These are phyloP conservation scores for Terebella lapidaria DNA, from an alignment of 2,888 invertebrate species.

Conservation along the genomic window DNA sequence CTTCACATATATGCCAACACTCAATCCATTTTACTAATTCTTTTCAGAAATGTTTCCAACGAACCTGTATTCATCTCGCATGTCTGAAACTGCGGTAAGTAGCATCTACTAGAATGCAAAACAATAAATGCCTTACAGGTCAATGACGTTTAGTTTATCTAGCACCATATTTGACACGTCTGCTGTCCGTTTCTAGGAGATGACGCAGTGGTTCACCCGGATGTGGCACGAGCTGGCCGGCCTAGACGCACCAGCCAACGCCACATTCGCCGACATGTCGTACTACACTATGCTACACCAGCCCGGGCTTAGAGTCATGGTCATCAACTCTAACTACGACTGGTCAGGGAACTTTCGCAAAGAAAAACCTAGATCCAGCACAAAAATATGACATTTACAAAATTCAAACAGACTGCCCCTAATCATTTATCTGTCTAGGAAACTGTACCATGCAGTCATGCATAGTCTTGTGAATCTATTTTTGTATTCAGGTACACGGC, in stretches of 20 bases:
- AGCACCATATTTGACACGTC: too few relatives aligned
- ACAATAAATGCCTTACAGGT: too few relatives aligned
- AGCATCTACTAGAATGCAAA: too few relatives aligned
- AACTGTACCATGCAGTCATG: background rate
- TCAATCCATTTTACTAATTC: background rate
- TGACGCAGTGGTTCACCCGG: background rate
- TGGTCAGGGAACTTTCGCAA: background rate
- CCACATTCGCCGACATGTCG: constrained; percentile 8
- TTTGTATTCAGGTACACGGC: constrained; percentile 14
- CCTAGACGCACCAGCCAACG: background rate
- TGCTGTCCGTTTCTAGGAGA: background rate
- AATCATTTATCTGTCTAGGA: background rate
- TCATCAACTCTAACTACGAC: constrained; percentile 18
- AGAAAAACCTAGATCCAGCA: background rate
- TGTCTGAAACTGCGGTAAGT: constrained; percentile 8
- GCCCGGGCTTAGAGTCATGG: constrained; percentile 15
- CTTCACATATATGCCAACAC: background rate
- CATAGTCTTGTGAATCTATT: background rate
- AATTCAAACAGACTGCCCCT: background rate
- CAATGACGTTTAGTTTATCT: too few relatives aligned
- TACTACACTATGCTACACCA: constrained; percentile 12
- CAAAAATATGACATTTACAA: background rate
- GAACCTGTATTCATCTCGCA: constrained; percentile 11
- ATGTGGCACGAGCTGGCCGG: constrained; percentile 8
- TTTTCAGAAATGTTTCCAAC: constrained; percentile 18